phyloP scores from a whole-genome alignment of 1,140 invertebrate species.

The Tribolium castaneum region DNA sequence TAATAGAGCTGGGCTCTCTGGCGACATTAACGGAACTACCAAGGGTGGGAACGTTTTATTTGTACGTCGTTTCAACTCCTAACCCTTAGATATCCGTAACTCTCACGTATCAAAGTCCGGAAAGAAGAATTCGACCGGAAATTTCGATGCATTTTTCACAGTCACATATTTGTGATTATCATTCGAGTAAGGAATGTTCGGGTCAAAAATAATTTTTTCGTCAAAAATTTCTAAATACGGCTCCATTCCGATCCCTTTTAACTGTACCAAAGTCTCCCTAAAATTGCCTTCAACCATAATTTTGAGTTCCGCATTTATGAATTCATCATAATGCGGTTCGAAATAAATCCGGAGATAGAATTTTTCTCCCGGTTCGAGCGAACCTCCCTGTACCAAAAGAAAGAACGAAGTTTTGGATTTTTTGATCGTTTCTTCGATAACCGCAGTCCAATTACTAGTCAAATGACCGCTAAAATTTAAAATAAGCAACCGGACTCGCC shows the following conservation, averaged over 20 bases:
- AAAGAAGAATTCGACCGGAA: slow-evolving; percentile 65
- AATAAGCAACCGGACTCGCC: not conserved
- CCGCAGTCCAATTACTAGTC: slow-evolving; percentile 61
- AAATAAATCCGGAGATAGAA: slow-evolving; percentile 54
- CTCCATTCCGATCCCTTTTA: slow-evolving; percentile 62
- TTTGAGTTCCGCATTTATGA: slow-evolving; percentile 54
- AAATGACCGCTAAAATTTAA: slow-evolving; percentile 61
- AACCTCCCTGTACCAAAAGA: slow-evolving; percentile 52
- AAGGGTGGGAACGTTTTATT: too few species aligned
- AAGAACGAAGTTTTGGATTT: slow-evolving; percentile 49
- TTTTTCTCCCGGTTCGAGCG: slow-evolving; percentile 44
- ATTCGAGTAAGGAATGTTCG: slow-evolving; percentile 59
- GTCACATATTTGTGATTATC: slow-evolving; percentile 56
- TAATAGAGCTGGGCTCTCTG: too few species aligned
- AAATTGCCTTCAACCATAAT: slow-evolving; percentile 58
- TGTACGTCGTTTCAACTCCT: too few species aligned
- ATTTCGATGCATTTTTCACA: slow-evolving; percentile 61
- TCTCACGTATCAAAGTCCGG: slow-evolving; percentile 64
- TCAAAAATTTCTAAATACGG: slow-evolving; percentile 60
- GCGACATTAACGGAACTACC: too few species aligned
- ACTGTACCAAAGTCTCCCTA: slow-evolving; percentile 50
- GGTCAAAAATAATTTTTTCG: slow-evolving; percentile 58
- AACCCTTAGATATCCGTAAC: too few species aligned
- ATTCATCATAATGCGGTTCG: slow-evolving; percentile 51
- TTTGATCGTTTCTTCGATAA: slow-evolving; percentile 41